Base-by-base conservation (phyloP, 2,797 vertebrate genomes). In the Anas georgica region DNA sequence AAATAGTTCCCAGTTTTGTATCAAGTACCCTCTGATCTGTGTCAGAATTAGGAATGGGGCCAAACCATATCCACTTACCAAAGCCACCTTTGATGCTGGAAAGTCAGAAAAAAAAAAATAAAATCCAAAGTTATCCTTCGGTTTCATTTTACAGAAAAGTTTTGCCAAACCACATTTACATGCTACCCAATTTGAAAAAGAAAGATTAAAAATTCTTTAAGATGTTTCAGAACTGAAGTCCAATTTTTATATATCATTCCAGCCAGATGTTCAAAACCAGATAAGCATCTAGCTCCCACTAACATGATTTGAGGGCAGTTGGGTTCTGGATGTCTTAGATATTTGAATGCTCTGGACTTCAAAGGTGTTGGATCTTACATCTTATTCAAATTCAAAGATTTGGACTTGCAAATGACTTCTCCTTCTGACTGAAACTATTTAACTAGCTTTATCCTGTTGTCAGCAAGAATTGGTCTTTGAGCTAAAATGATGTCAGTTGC, bases 91-190 rank as follows among this genome's bases (percentile, higher is more conserved):
- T 59, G 25, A 39, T 94, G 66, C 18, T 93, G 70, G 59, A 88
- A 95, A 95, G 28, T 67, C 60, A 48, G 29, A 75, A 83, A 90
- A 83, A 90, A 90, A 81, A 85, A 92, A 75, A 77, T 10, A 60
- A 81, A 84, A 76, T 37, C 25, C 28, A 26, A 83, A 84, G 60
- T 73, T 82, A 54, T 83, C 50, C 39, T 76, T 74, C 33, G 46
- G 55, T 88, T 90, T 84, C 3, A 56, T 33, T 86, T 86, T 76
- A 56, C 37, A 39, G 63, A 8, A 39, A 23, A n/a, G 28, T 50
- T 83, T 94, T 79, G 31, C 46, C 74, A 92, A 88, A 70, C 35
- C 59, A 77, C 56, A 50, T 86, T 74, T 86, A 13, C 28, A 58
- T 28, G 21, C 54, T 64, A 58, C 68, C 33, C 7, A 62, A 50